These are phyloP conservation scores for Capitulum mitella DNA, from an alignment of 2,888 invertebrate species.

Conservation along the genomic window DNA sequence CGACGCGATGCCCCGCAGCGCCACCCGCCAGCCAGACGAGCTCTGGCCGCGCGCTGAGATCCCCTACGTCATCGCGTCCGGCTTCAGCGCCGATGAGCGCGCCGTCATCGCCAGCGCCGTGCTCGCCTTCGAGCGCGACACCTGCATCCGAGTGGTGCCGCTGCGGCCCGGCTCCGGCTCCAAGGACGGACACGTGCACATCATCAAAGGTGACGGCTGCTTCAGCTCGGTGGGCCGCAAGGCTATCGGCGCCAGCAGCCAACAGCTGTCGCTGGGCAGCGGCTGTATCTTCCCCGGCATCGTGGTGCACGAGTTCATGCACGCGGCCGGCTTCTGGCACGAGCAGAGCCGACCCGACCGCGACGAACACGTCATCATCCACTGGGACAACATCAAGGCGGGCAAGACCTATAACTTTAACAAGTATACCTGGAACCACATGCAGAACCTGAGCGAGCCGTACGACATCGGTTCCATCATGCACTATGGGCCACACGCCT, in stretches of 20 bases:
- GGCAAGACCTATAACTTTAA: conserved; percentile 42
- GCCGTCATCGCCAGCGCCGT: conserved; percentile 42
- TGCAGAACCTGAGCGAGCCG: conserved; percentile 36
- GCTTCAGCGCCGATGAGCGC: conserved; percentile 17
- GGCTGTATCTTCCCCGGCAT: conserved; percentile 43
- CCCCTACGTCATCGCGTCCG: conserved; percentile 29
- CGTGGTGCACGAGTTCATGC: conserved; percentile 48
- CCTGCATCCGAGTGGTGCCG: conserved; percentile 46
- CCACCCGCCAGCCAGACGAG: conserved; percentile 27
- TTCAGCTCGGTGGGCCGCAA: conserved; percentile 47
- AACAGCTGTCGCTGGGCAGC: conserved; percentile 43
- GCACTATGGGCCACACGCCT: conserved; percentile 37
- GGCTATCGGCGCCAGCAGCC: conserved; percentile 45
- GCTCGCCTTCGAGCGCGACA: conserved; percentile 43
- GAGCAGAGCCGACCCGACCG: conserved; percentile 48
- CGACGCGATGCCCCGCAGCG: conserved; percentile 18
- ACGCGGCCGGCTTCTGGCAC: conserved; percentile 48
- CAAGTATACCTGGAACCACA: conserved; percentile 38
- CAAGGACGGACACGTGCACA: conserved; percentile 41
- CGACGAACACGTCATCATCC: conserved; percentile 44
- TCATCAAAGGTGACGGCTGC: conserved; percentile 44
- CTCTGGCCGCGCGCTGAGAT: conserved; percentile 31
- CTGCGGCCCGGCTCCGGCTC: conserved; percentile 37
- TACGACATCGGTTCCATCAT: conserved; percentile 38
- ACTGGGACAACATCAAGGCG: conserved; percentile 40